Base-by-base conservation (phyloP, 2,888 invertebrate species). In the Hedya salicella region DNA sequence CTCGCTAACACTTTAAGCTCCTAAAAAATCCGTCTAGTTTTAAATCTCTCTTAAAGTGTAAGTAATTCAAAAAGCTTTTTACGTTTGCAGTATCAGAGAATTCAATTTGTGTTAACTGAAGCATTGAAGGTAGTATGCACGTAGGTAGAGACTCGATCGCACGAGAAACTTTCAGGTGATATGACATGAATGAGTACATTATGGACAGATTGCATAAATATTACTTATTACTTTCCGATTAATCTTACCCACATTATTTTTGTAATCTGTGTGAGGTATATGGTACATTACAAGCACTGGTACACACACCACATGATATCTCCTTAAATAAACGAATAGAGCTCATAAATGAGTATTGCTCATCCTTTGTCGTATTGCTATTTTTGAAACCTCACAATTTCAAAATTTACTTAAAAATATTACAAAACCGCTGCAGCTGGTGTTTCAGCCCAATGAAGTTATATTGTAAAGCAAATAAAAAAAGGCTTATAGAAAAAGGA, bases 381-480 rank as follows among this genome's bases (percentile, higher is more conserved):
- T 25, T 25, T 4, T 3, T 25, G 4, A 25, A 25, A 1, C 4
- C 4, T 25, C 4, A 25, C 25, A 25, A 2, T n/a, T n/a, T n/a
- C n/a, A n/a, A n/a, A n/a, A n/a, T 8, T 36, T 9, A 36, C 9
- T 36, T 11, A 36, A 9, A 9, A 19, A n/a, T 3, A 21, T 25
- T 5, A 19, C 9, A 40, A 19, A 36, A 17, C 32, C 19, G 16
- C 50, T 30, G 25, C 52, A n/a, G 70, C 76, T 71, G 73, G 6
- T 73, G 78, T 78, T 78, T 77, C 74, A 73, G 77, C 74, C 75
- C 72, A 73, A 76, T 74, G 73, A 78, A 81, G 81, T 80, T 81
- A 82, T 57, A 85, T 81, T 79, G 80, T 77, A 83, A 83, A 82
- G 75, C 79, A 81, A 82, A 81, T 82, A 83, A 83, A 80, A 44